Evolutionary conservation across 2,113 vertebrate species (phyloP).

Genomic region (Empidonax traillii): DNA sequence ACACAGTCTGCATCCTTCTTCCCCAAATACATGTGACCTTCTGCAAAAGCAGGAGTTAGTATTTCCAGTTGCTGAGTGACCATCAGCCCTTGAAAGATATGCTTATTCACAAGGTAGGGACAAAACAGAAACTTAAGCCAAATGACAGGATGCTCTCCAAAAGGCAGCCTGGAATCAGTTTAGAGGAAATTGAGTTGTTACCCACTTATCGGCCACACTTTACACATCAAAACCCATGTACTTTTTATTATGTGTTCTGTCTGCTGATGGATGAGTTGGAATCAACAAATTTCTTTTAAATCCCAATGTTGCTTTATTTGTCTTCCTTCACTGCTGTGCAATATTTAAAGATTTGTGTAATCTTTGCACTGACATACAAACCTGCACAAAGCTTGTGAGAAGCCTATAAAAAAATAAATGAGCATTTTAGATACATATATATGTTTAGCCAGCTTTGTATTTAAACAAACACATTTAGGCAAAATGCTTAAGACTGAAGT

Average conservation of each 20-base stretch:
- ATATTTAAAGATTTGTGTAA: not conserved
- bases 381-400: not conserved
- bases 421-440: not conserved
- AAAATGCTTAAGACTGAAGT: not conserved
- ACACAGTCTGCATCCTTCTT: conserved; percentile 19
- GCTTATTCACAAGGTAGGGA: not conserved
- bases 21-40: conserved; percentile 49
- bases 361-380: not conserved
- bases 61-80: not conserved
- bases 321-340: not conserved
- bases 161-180: not conserved
- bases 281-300: not conserved
- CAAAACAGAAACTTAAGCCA: not conserved
- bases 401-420: not conserved
- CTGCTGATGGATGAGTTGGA: not conserved
- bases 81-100: not conserved
- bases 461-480: not conserved
- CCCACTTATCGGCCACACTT: not conserved
- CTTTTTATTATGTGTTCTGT: not conserved
- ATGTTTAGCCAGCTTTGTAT: not conserved
- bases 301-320: not conserved
- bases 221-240: not conserved
- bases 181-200: not conserved
- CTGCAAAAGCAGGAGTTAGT: not conserved
- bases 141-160: not conserved